Conservation (phyloP, 2,888 invertebrate species). For the Drosophila formosana region DNA sequence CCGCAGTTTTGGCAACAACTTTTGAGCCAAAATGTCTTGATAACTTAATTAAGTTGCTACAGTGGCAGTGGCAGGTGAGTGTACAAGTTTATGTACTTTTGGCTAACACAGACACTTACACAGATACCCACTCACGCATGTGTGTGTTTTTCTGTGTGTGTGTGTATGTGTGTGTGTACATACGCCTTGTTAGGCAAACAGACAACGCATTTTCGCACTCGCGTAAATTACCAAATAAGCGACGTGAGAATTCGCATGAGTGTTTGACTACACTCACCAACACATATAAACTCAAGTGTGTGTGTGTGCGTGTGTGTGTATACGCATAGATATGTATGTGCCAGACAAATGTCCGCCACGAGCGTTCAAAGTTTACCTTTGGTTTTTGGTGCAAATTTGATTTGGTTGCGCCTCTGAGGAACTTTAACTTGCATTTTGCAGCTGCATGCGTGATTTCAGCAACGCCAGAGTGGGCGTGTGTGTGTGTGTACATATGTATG, state of each 20-base stretch:
- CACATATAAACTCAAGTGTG: background rate
- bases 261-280: conserved; percentile 26
- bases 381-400: conserved; percentile 79
- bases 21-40: conserved; percentile 58
- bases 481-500: background rate
- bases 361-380: conserved; percentile 76
- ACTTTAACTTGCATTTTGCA: conserved; percentile 64
- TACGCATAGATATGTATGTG: conserved; percentile 11
- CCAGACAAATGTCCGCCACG: conserved; percentile 51
- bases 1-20: conserved; percentile 51
- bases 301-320: background rate
- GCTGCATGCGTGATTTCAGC: conserved; percentile 49
- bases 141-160: background rate
- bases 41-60: conserved; percentile 67
- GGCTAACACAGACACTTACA: conserved; percentile 26
- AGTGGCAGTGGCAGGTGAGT: conserved; percentile 32
- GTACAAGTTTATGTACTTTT: conserved; percentile 56
- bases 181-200: conserved; percentile 50
- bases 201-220: conserved; percentile 74
- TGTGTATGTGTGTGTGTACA: background rate
- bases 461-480: background rate
- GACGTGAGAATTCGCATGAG: conserved; percentile 70
- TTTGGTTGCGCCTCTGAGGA: conserved; percentile 61
- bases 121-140: conserved; percentile 1
- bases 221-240: conserved; percentile 79